Base-by-base conservation (phyloP, 1,140 invertebrate genomes). In the Microplitis mediator region DNA sequence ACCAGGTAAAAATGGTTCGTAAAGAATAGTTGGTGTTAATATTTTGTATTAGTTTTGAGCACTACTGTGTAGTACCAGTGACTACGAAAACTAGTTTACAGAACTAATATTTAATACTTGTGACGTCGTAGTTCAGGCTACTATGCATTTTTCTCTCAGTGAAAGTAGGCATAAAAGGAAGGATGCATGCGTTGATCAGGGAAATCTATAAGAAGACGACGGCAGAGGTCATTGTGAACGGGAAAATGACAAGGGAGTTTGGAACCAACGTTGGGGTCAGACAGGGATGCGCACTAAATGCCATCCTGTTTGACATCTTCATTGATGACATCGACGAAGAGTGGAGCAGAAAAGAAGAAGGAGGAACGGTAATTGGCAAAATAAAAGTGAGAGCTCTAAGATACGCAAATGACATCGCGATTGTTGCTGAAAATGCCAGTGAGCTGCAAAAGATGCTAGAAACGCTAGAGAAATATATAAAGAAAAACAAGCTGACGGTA, bases 251-350 rank as follows among this genome's bases (percentile, higher is more conserved):
- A 11, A 50, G 31, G 23, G 31, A 32, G 9, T 67, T 67, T 32
- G 32, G 23, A 3, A 67, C 64, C 9, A 34, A 56, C 8, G 52
- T n/a, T 11, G 50, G 64, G 2, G 64, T 67, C 23, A 54, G 50
- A n/a, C 64, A 67, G 9, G 64, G 64, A 1, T 67, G 64, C 50
- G 16, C 64, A 13, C 9, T 67, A 32, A 67, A 50, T 31, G 11
- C 4, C 23, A 50, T 54, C 4, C 23, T 67, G n/a, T 67, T 67
- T n/a, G 23, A 67, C 45, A 52, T 67, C 4, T 67, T 32, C 11
- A 50, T 67, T 11, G 16, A 67, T 32, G 64, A 67, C 31, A 16
- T 67, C 3, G 32, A 54, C 6, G 14, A 31, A 31, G 16, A 13
- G 13, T 32, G 45, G 64, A n/a, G 14, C 31, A 16, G 45, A 54